phyloP scores from a whole-genome alignment of 1,140 invertebrate species.

The Zaprionus gabonicus region DNA sequence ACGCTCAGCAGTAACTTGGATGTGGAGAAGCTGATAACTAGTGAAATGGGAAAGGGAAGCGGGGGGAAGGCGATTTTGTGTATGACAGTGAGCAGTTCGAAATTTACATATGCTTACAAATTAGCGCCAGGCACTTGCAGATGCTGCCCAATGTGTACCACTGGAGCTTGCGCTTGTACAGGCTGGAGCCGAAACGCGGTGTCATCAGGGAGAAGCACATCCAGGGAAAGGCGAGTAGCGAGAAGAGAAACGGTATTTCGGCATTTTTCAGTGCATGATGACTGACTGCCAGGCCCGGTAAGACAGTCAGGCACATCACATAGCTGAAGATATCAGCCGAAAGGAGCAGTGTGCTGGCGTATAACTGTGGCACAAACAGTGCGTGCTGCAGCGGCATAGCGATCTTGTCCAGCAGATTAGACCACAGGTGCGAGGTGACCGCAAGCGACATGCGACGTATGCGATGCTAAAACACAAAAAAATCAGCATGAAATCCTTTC shows the following conservation, averaged over 20 bases:
- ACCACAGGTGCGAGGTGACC: slow-evolving; percentile 72
- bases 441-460: slow-evolving; percentile 73
- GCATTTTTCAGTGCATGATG: slow-evolving; percentile 80
- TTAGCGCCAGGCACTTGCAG: slow-evolving; percentile 72
- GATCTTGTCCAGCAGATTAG: slow-evolving; percentile 76
- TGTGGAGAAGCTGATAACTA: slow-evolving; percentile 81
- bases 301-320: slow-evolving; percentile 81
- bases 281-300: slow-evolving; percentile 74
- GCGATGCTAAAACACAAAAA: slow-evolving; percentile 51
- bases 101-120: slow-evolving; percentile 64
- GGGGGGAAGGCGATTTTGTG: neutral
- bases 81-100: neutral
- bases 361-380: slow-evolving; percentile 73
- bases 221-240: slow-evolving; percentile 81
- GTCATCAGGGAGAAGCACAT: slow-evolving; percentile 84
- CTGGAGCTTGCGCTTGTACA: slow-evolving; percentile 76
- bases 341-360: slow-evolving; percentile 76
- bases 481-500: neutral
- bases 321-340: slow-evolving; percentile 82
- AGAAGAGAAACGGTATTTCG: slow-evolving; percentile 83
- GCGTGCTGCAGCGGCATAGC: slow-evolving; percentile 76
- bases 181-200: slow-evolving; percentile 74
- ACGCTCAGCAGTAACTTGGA: slow-evolving; percentile 81
- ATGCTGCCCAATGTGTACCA: slow-evolving; percentile 80
- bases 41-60: neutral